These are phyloP conservation scores for Notamacropus eugenii DNA, from an alignment of 2,797 vertebrate species.

Conservation along the genomic window DNA sequence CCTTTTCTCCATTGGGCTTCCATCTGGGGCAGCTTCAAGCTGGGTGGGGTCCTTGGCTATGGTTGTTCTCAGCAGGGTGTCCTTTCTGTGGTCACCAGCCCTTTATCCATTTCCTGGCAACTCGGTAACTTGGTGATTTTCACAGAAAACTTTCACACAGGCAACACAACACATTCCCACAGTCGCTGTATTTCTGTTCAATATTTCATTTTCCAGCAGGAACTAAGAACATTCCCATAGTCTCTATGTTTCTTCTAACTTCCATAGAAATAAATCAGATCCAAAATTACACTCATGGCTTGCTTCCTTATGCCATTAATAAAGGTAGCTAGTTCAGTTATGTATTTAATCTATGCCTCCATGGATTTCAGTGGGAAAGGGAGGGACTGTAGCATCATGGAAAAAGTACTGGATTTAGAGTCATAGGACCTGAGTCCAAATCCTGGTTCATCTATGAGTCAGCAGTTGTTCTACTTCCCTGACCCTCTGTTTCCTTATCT, in stretches of 20 bases:
- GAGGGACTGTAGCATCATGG: not conserved
- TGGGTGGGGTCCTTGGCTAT: not conserved
- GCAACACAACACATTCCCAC: not conserved
- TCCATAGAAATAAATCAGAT: not conserved
- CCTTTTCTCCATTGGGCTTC: not conserved
- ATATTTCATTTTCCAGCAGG: not conserved
- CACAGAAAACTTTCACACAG: not conserved
- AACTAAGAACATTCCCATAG: not conserved
- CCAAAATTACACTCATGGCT: not conserved
- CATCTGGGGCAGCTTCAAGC: not conserved
- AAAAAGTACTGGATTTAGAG: not conserved
- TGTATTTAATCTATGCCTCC: not conserved
- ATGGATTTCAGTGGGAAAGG: not conserved
- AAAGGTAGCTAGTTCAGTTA: not conserved
- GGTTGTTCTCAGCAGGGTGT: not conserved
- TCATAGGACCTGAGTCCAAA: not conserved
- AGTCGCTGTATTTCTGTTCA: not conserved
- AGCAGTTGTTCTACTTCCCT: not conserved
- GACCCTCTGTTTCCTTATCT: not conserved
- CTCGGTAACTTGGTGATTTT: slow-evolving; percentile 1
- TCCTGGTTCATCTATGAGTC: not conserved
- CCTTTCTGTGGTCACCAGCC: not conserved
- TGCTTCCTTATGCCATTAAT: not conserved
- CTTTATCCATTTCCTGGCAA: not conserved
- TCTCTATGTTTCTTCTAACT: not conserved